These are phyloP conservation scores for Uropetala carovei DNA, from an alignment of 2,888 invertebrate species.

Conservation along the genomic window DNA sequence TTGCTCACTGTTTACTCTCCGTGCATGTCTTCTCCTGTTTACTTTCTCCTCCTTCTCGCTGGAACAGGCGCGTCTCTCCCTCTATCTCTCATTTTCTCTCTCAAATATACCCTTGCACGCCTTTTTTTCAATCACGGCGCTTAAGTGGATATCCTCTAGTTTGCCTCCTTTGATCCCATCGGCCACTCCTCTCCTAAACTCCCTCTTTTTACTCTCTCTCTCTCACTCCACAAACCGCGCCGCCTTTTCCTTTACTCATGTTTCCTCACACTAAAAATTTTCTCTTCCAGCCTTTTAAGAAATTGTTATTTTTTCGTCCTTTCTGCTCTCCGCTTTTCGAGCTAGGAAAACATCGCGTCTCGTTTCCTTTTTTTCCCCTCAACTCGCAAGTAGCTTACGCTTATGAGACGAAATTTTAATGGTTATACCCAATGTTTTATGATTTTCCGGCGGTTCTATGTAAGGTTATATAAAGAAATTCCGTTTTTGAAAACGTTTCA, in stretches of 20 bases:
- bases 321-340: background rate
- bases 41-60: background rate
- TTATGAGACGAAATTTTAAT: too few species aligned
- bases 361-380: too few species aligned
- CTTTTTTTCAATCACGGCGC: constrained; percentile 18
- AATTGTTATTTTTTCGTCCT: background rate
- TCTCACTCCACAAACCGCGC: background rate
- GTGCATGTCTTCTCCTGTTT: background rate
- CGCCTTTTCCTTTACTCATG: background rate
- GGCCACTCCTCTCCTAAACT: background rate
- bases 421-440: too few species aligned
- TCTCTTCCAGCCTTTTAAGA: background rate
- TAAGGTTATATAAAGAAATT: too few species aligned
- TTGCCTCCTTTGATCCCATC: constrained; percentile 15
- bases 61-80: background rate
- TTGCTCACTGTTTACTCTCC: constrained; percentile 30
- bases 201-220: background rate
- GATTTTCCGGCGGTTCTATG: too few species aligned
- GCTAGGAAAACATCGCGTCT: background rate
- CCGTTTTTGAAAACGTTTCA: too few species aligned
- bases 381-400: too few species aligned
- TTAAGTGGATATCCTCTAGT: constrained; percentile 30
- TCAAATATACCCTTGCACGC: background rate
- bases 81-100: background rate
- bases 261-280: background rate